Evolutionary conservation across 2,797 vertebrate genomes (phyloP), one percentile per base, ranked within the genome.

Genomic region (Nasua narica): DNA sequence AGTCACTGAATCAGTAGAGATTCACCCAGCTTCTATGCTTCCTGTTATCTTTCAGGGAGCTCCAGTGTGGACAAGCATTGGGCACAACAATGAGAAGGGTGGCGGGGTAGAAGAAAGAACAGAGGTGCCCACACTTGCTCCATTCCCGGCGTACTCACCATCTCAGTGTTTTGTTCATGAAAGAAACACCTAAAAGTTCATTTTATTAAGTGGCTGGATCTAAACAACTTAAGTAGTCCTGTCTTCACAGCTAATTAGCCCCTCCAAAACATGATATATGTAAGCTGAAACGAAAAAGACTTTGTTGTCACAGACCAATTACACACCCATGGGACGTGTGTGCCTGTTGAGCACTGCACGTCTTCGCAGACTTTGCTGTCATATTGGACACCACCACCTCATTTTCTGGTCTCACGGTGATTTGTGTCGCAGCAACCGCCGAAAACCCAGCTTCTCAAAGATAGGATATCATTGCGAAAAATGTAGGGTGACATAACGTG

Each of bases 61-160:
- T 35, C 27, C 27, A 52, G 12, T 69, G 52, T 35, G 29, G 60
- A 62, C n/a, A 21, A 19, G 35, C 1, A 1, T 13, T 0, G 1
- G 25, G 5, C 1, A 1, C 16, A 10, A 9, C 19, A 10, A 25
- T 0, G 27, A 19, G 29, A 70, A 16, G 7, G 6, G 12, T 13
- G 9, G 19, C 2, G 18, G 52, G 37, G 19, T 4, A 52, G 32
- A 16, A 83, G 50, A 46, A 52, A 70, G 14, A 19, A 23, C 79
- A 87, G 87, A 50, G 46, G 10, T 52, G 25, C 54, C 48, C 29
- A 50, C 16, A 43, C 18, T 12, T 54, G 60, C 83, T 74, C 16
- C 0, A 9, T 48, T 82, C 6, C 1, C 2, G 25, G 65, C 0
- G 0, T 13, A 43, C 35, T 54, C 48, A 69, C 18, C 7, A 4